phyloP scores from a whole-genome alignment of 2,888 invertebrate species.

The Candidula unifasciata region DNA sequence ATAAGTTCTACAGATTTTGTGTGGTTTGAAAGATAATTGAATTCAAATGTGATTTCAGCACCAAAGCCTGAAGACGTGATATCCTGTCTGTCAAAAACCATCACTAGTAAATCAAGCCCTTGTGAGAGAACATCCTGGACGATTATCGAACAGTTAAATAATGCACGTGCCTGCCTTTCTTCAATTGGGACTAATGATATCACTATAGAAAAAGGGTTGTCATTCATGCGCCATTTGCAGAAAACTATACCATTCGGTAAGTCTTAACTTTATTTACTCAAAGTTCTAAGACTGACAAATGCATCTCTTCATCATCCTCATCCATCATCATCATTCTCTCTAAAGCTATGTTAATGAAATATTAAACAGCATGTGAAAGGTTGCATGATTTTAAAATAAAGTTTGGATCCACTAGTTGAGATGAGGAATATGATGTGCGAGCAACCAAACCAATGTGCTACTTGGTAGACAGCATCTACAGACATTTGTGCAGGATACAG shows the following conservation, averaged over 20 bases:
- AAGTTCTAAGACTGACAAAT: background rate
- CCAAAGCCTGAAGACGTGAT: background rate
- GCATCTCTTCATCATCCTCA: no score
- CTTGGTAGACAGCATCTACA: no score
- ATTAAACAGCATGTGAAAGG: no score
- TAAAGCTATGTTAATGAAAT: no score
- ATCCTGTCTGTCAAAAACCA: constrained; percentile 1
- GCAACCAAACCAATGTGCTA: no score
- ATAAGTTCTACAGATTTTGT: no score
- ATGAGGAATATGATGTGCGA: no score
- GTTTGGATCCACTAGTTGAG: no score
- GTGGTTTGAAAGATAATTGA: background rate
- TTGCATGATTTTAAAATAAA: no score
- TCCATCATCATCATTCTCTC: no score
- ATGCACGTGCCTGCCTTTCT: background rate
- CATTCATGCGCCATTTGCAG: background rate
- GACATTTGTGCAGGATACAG: no score
- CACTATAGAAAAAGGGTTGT: background rate
- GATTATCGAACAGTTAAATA: background rate
- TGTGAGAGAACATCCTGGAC: background rate
- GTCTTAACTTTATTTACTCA: background rate
- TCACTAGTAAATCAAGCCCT: background rate
- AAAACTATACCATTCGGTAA: background rate
- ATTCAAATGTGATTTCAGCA: background rate
- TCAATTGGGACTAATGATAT: background rate